Evolutionary conservation across 1,140 invertebrate species (phyloP), one percentile per base, ranked within the genome.

Genomic region (Trissolcus basalis): DNA sequence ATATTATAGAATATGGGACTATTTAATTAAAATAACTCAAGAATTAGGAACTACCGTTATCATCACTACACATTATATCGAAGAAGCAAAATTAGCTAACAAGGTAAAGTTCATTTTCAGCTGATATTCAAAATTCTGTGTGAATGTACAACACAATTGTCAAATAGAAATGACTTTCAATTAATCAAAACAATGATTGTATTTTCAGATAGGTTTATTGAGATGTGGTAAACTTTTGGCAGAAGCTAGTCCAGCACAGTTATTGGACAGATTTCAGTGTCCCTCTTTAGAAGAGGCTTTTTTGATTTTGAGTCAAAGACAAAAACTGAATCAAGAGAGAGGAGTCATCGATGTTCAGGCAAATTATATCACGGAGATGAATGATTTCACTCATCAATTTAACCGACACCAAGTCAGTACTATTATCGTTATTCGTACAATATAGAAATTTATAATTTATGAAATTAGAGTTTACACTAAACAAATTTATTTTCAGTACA

Each of bases 61-160:
- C 41, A 97, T 98, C 44, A 98, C 96, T 0, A 98, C 96, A 9
- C 96, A 98, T 89, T 98, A 98, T 80, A 97, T 98, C 44, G 96
- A 98, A 82, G 97, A 98, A 88, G 93, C 96, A 0, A 92, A 93
- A 80, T 92, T 96, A 83, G 94, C 95, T 10, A 89, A 96, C 85
- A 92, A 90, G 89, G 96, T 96, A 89, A 69, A 39, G 48, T 50
- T 33, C n/a, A n/a, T 39, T 10, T 39, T 39, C n/a, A 27, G 10
- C 32, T 11, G 11, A 9, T 49, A 9, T 49, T 49, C n/a, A 12
- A 14, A 36, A 36, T 35, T 6, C 10, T 35, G 10, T 35, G 5
- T 35, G 5, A 35, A 35, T 10, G 5, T 35, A 6, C 33, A 35
- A 35, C 33, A 6, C n/a, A n/a, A n/a, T 35, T 35, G 5, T 5